A percentile compares a stretch with the other conserved stretches of the same genome.
Conservation (phyloP, 2,888 invertebrate genomes). For the Podotricha telesiphe region DNA sequence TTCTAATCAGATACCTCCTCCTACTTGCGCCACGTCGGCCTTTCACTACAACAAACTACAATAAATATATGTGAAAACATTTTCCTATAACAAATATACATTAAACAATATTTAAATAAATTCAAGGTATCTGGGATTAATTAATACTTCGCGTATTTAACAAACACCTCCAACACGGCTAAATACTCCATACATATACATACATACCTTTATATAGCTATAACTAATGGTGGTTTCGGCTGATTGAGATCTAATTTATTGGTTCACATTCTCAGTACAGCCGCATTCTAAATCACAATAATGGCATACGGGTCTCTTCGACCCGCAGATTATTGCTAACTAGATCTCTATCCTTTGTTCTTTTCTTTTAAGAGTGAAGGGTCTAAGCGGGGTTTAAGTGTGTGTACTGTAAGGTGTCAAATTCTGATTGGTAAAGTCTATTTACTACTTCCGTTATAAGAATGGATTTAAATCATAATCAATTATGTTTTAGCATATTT, state of each 20-base stretch:
- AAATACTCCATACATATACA: conserved; percentile 18
- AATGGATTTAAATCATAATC: too few relatives aligned
- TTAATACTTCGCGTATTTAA: too few relatives aligned
- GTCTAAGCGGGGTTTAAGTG: conserved; percentile 22
- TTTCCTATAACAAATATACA: too few relatives aligned
- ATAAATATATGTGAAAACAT: too few relatives aligned
- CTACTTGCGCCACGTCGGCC: too few relatives aligned
- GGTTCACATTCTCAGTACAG: conserved; percentile 67
- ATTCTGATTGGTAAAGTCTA: conserved; percentile 37
- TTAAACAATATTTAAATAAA: too few relatives aligned
- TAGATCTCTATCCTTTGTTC: conserved; percentile 58
- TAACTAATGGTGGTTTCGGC: conserved; percentile 68
- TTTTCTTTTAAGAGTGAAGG: background rate
- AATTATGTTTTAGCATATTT: too few relatives aligned
- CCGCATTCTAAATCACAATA: conserved; percentile 53
- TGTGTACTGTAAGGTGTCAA: conserved; percentile 39
- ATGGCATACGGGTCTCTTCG: conserved; percentile 48
- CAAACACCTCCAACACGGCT: conserved; percentile 27
- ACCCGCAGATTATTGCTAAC: conserved; percentile 53
- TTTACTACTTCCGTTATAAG: background rate
- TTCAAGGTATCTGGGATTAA: too few relatives aligned
- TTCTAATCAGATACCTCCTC: too few relatives aligned
- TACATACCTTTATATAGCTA: conserved; percentile 33
- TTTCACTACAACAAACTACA: too few relatives aligned
- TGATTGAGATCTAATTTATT: conserved; percentile 82